Evolutionary conservation across 2,888 invertebrate genomes (phyloP), one percentile per base, ranked within the genome.

Genomic region (Thumatha senex): DNA sequence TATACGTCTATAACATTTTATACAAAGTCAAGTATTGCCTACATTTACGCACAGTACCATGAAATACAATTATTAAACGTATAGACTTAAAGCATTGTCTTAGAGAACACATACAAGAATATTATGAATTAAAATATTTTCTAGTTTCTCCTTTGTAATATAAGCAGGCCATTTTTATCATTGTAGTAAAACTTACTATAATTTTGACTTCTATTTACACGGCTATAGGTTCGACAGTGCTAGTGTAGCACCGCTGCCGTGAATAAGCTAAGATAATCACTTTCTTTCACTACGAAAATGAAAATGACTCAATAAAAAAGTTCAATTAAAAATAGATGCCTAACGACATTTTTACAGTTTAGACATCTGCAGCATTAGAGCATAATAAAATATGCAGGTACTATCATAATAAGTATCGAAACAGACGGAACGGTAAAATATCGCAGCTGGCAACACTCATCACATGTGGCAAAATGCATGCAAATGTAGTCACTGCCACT

Each of bases 391-490:
- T n/a, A n/a, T n/a, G n/a, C n/a, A n/a, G n/a, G 5, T 34, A 34
- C 3, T 34, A 34, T 11, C 0, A 34, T 7, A 34, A 1, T 34
- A 14, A 13, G 10, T 13, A 24, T 30, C n/a, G n/a, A 33, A 43
- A 43, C 12, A 34, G 11, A 3, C 9, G 14, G 35, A 35, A 44
- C 12, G 24, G 13, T 35, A 35, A 44, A 7, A 35, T 10, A 24
- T 24, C 24, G 34, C 46, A 61, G 47, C 46, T 70, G 60, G 61
- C 51, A 62, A 56, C 56, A 55, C 56, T 43, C 47, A 45, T 18
- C 44, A 70, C 83, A 84, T 75, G 72, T 80, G 84, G 78, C 74
- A 67, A 70, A 76, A 76, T 77, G 75, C 72, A 67, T 54, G 74
- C 77, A 82, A 84, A 78, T 78, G 77, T 77, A 70, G 78, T 72